phyloP scores from a whole-genome alignment of 1,140 invertebrate species.

The Fopius arisanus region DNA sequence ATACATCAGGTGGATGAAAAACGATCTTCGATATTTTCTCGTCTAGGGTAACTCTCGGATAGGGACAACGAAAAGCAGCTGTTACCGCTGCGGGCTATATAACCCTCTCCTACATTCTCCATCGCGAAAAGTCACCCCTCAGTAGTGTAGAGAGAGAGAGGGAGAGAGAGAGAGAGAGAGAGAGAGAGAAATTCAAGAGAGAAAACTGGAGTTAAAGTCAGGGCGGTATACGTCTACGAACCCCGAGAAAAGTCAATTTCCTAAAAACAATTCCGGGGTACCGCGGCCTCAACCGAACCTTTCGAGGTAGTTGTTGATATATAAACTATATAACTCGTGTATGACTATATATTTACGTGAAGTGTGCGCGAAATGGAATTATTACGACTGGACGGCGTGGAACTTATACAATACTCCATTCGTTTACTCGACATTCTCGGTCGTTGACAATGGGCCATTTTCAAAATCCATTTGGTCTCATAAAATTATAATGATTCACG shows the following conservation, averaged over 20 bases:
- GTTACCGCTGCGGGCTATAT: constrained; percentile 17
- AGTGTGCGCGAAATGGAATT: not conserved
- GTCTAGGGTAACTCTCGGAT: not conserved
- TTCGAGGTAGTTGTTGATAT: not conserved
- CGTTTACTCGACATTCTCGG: not conserved
- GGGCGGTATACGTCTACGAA: not conserved
- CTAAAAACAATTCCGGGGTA: constrained; percentile 15
- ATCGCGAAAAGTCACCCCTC: not conserved
- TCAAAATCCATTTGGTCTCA: constrained; percentile 3
- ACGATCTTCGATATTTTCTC: constrained; percentile 13
- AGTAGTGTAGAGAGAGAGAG: not conserved
- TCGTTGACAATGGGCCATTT: not conserved
- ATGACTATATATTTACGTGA: not conserved
- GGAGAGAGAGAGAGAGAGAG: not conserved
- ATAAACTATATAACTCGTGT: not conserved
- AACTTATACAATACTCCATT: not conserved
- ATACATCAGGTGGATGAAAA: constrained; percentile 14
- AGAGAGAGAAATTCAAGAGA: not conserved
- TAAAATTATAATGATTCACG: not conserved
- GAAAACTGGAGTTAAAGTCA: not conserved
- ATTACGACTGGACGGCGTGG: constrained; percentile 1
- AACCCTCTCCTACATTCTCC: not conserved
- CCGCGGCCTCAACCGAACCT: not conserved
- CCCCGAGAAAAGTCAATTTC: constrained; percentile 5
- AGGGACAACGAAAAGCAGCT: constrained; percentile 15